Percentiles rank a stretch among this genome's conserved stretches.
Evolutionary conservation across 2,113 vertebrate genomes (phyloP).

Genomic region (Microtus oregoni): DNA sequence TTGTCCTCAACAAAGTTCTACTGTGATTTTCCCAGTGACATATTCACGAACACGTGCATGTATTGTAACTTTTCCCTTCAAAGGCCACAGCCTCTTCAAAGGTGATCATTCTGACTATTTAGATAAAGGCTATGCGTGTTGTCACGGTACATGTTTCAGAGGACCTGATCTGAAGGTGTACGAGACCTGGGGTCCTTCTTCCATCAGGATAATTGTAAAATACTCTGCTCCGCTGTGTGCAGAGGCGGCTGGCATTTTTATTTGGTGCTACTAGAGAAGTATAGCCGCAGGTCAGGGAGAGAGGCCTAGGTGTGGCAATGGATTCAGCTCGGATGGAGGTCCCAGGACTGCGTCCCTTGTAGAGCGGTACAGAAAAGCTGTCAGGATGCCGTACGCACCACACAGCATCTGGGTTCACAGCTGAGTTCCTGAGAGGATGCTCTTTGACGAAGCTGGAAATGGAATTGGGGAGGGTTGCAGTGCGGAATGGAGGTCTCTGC

Average conservation of each 20-base stretch:
- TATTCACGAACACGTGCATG: background rate
- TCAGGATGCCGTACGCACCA: fast-evolving
- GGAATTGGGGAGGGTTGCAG: fast-evolving
- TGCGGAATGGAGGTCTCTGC: background rate
- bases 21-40: fast-evolving
- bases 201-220: background rate
- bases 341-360: background rate
- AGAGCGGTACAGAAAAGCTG: fast-evolving
- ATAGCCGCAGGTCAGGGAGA: background rate
- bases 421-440: background rate
- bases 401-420: fast-evolving
- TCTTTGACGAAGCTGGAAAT: background rate
- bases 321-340: fast-evolving
- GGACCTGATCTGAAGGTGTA: background rate
- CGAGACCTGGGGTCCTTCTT: background rate
- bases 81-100: background rate
- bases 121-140: background rate
- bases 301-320: background rate
- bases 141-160: background rate
- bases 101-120: background rate
- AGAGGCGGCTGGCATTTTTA: background rate
- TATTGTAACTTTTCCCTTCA: background rate
- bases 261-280: background rate
- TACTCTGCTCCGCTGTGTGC: background rate
- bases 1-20: background rate